Percentiles rank a stretch among this genome's conserved stretches.
Evolutionary conservation across 2,797 vertebrate species (phyloP).

Genomic region (Gambusia yucatana): DNA sequence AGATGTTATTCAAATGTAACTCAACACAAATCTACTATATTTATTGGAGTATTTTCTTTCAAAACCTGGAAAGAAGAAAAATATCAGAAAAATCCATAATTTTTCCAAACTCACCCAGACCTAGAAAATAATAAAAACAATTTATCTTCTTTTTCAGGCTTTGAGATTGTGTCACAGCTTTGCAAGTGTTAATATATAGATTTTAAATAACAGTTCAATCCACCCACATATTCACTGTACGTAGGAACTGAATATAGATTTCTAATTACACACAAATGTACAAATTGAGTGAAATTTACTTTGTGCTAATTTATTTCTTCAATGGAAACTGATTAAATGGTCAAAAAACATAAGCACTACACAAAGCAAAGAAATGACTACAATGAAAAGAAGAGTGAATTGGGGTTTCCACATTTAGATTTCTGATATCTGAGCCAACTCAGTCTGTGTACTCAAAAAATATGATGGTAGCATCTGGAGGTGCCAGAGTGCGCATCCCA

Average conservation of each 20-base stretch:
- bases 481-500: conserved; percentile 59
- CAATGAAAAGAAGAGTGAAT: conserved; percentile 18
- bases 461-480: conserved; percentile 65
- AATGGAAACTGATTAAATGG: conserved; percentile 3
- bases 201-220: background rate
- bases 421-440: conserved; percentile 31
- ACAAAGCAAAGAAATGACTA: conserved; percentile 4
- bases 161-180: background rate
- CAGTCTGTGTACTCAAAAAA: conserved; percentile 32
- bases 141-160: background rate
- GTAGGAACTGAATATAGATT: background rate
- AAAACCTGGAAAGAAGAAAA: background rate
- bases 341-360: conserved; percentile 1
- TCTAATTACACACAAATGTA: background rate
- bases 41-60: background rate
- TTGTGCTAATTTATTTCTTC: background rate
- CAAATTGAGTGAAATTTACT: background rate
- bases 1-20: background rate
- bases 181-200: background rate
- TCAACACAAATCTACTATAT: background rate
- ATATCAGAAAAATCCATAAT: background rate
- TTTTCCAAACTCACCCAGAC: background rate
- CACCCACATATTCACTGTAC: background rate
- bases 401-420: conserved; percentile 21
- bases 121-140: background rate